Base-by-base conservation (phyloP, 2,797 vertebrate species). In the Gastrophryne carolinensis region DNA sequence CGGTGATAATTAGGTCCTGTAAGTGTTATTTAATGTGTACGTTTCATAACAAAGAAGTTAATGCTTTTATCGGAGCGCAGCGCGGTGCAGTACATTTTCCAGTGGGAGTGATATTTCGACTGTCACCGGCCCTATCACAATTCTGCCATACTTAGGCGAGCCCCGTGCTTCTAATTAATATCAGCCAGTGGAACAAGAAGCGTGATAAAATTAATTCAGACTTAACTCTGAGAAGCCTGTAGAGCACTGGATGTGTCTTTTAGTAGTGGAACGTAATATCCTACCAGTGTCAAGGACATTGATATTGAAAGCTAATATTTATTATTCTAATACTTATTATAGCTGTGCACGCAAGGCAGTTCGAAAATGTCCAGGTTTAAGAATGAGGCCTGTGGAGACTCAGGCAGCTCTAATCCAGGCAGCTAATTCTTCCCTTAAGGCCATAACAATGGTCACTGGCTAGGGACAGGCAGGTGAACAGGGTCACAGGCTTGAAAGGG, bases 131-230 rank as follows among this genome's bases (percentile, higher is more conserved):
- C 80, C 39, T 7, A 82, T 34, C 3, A 77, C 80, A 69, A 79
- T 85, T 82, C n/a, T 82, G 27, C 3, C 76, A 80, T 64, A 80
- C 84, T 83, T 81, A 81, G 81, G 84, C 75, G 13, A 63, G 78
- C 78, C 30, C 73, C 61, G 80, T 88, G 87, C 67, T 32, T 78
- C 71, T 87, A 89, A 90, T 91, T 92, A 89, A 90, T 88, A 83
- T 53, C 47, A 66, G 60, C 75, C 76, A 80, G 13, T 12, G 27
- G 56, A 27, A 34, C 44, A 37, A 2, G 5, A 27, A 71, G 30
- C 24, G 30, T 44, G 26, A 6, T 3, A 37, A 19, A 32, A 27
- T 49, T 68, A 64, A 64, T 44, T 64, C 39, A 29, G 4, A 6
- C 15, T 64, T 53, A 67, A 53, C 64, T 37, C 49, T n/a, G 13